These are phyloP conservation scores for Rhopalosiphum padi DNA, from an alignment of 1,140 invertebrate genomes.

Conservation along the genomic window DNA sequence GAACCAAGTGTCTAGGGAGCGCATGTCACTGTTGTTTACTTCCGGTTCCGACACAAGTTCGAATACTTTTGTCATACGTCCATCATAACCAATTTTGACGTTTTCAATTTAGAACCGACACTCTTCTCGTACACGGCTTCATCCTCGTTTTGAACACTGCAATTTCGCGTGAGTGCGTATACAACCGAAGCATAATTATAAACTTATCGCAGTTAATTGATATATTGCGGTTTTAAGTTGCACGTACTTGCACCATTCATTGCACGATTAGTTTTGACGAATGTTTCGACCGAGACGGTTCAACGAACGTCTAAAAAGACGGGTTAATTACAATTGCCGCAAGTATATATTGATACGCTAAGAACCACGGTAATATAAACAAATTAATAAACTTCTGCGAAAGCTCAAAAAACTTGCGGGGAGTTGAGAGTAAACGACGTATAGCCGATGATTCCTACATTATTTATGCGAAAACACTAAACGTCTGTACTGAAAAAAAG, in stretches of 20 bases:
- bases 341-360: neutral
- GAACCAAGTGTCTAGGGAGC: neutral
- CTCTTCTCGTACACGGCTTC: neutral
- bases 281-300: neutral
- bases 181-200: neutral
- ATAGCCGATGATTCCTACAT: no score
- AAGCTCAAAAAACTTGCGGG: no score
- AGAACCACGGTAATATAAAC: neutral
- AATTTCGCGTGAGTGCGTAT: neutral
- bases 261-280: neutral
- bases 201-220: neutral
- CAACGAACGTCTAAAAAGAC: neutral
- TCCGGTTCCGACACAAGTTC: neutral
- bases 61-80: neutral
- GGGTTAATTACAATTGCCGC: no score
- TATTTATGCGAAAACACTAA: no score
- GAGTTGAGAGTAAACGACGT: no score
- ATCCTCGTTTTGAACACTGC: neutral
- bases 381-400: no score
- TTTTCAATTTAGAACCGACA: slow-evolving; percentile 30
- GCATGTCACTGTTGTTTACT: slow-evolving; percentile 41
- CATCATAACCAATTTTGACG: neutral
- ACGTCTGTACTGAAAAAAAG: no score
- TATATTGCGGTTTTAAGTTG: neutral
- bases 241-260: neutral